Conservation (phyloP, 2,797 vertebrate species). For the Pipistrellus kuhlii region DNA sequence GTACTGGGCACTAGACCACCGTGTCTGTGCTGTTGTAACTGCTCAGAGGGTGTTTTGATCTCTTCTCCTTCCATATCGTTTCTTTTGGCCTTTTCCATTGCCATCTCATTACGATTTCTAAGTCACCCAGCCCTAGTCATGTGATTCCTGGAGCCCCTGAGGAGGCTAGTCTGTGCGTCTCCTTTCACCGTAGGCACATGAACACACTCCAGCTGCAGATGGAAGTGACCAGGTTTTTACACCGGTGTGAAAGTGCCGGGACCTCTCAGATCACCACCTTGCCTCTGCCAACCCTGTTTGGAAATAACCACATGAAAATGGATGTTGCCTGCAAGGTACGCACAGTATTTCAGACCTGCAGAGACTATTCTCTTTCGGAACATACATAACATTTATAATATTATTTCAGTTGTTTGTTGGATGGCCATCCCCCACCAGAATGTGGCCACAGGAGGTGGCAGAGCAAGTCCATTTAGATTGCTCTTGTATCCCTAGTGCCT, state of each 20-base stretch:
- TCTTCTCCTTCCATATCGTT: neutral
- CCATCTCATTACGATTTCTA: neutral
- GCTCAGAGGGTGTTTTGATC: neutral
- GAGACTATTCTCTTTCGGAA: neutral
- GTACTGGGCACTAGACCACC: neutral
- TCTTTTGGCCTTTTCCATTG: neutral
- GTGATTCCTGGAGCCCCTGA: neutral
- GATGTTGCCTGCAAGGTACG: conserved; percentile 97
- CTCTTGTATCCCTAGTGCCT: neutral
- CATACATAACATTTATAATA: neutral
- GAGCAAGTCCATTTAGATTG: neutral
- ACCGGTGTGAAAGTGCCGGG: conserved; percentile 92
- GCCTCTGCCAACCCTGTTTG: conserved; percentile 92
- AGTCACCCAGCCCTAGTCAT: neutral
- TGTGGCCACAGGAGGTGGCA: neutral
- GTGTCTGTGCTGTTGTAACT: neutral
- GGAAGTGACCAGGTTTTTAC: conserved; percentile 97
- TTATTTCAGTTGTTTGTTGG: neutral
- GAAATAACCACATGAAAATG: conserved; percentile 93
- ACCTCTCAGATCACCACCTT: conserved; percentile 85
- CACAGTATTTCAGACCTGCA: neutral
- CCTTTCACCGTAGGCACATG: conserved; percentile 91
- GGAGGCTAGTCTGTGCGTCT: neutral
- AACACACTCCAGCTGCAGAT: conserved; percentile 98
- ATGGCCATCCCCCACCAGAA: neutral